A percentile compares a stretch with the other conserved stretches of the same genome.
Evolutionary conservation across 1,140 invertebrate genomes (phyloP).

Genomic region (Apolygus lucorum): DNA sequence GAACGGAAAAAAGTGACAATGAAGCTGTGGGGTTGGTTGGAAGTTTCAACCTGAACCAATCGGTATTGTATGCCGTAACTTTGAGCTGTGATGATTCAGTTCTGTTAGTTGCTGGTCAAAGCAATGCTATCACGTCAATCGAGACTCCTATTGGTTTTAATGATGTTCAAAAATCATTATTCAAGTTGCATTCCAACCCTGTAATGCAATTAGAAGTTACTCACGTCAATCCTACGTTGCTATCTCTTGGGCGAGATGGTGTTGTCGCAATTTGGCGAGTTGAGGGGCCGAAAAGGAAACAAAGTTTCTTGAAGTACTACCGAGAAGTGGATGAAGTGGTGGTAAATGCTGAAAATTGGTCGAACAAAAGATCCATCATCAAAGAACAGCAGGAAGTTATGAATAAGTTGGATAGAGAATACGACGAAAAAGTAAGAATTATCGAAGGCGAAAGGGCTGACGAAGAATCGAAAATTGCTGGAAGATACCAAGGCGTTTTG

Average conservation of each 20-base stretch:
- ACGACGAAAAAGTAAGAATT: neutral
- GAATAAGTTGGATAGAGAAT: neutral
- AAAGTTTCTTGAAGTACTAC: neutral
- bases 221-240: neutral
- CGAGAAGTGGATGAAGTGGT: conserved; percentile 1
- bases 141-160: neutral
- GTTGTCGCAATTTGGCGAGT: neutral
- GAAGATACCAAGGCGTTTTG: neutral
- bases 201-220: neutral
- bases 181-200: neutral
- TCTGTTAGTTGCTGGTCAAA: neutral
- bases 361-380: neutral
- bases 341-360: conserved; percentile 5
- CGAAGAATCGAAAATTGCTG: neutral
- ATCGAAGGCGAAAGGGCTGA: neutral
- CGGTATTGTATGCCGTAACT: neutral
- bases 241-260: neutral
- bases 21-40: neutral
- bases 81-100: neutral
- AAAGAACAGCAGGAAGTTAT: conserved; percentile 1
- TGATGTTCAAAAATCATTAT: neutral
- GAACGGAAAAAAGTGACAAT: neutral
- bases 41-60: neutral
- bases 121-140: neutral
- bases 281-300: neutral